Evolutionary conservation across 1,140 invertebrate species (phyloP).

Genomic region (Caenorhabditis inopinata): DNA sequence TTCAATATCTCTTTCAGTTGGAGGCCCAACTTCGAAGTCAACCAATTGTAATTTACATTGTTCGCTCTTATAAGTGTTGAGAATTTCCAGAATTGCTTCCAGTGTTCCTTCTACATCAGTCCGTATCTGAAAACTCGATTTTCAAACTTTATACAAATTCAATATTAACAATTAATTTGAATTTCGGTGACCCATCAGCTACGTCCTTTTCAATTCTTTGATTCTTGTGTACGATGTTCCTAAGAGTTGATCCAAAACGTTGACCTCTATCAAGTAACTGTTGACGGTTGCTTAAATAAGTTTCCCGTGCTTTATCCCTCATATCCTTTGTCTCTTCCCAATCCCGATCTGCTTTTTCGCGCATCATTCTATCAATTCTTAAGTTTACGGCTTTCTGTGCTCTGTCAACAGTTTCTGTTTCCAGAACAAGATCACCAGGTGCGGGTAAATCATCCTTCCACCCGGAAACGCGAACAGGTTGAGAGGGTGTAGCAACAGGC

Average conservation of each 20-base stretch:
- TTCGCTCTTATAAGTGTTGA: conserved; percentile 81
- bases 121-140: conserved; percentile 68
- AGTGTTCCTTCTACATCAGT: conserved; percentile 74
- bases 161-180: conserved; percentile 50
- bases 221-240: conserved; percentile 48
- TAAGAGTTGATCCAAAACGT: conserved; percentile 53
- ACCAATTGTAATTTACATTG: conserved; percentile 81
- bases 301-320: conserved; percentile 72
- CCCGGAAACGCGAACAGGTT: conserved; percentile 79
- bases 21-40: conserved; percentile 82
- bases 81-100: conserved; percentile 86
- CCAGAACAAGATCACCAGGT: conserved; percentile 81
- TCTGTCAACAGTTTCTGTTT: conserved; percentile 78
- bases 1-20: conserved; percentile 82
- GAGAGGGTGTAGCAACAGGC: conserved; percentile 75
- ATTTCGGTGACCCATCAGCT: conserved; percentile 46
- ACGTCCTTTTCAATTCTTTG: conserved; percentile 42
- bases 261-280: conserved; percentile 47
- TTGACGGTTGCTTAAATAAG: conserved; percentile 66
- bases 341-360: conserved; percentile 75
- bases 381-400: conserved; percentile 75
- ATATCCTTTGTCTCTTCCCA: conserved; percentile 72
- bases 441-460: conserved; percentile 80
- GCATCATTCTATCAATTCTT: conserved; percentile 71
- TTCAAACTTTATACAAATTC: not conserved